Evolutionary conservation across 1,140 invertebrate species (phyloP), one percentile per base, ranked within the genome.

Genomic region (Pissodes strobi): DNA sequence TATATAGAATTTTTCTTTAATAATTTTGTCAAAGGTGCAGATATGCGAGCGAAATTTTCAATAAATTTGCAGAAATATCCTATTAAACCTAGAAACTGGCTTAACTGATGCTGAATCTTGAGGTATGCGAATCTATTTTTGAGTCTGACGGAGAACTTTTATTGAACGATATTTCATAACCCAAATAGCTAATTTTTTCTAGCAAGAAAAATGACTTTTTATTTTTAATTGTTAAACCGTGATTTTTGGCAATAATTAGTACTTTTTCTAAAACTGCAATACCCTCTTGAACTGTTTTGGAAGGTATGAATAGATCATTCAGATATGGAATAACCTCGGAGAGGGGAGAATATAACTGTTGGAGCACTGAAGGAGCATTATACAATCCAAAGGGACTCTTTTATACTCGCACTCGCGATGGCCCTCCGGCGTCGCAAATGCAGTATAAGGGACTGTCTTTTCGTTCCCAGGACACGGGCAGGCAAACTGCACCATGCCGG

Each of bases 221-320:
- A n/a, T n/a, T n/a, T n/a, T n/a, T n/a, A n/a, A n/a, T n/a, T n/a
- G n/a, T n/a, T n/a, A n/a, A n/a, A n/a, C n/a, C n/a, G n/a, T n/a
- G n/a, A n/a, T n/a, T n/a, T n/a, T n/a, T n/a, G n/a, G n/a, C n/a
- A n/a, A n/a, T n/a, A n/a, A n/a, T n/a, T n/a, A n/a, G n/a, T n/a
- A n/a, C n/a, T n/a, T n/a, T n/a, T 46, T 66, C 39, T 39, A 75
- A 37, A 25, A 60, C 52, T 25, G 45, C 17, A 3, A 72, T 48
- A 15, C 64, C 69, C 21, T 75, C 66, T 39, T 69, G 61, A 13
- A 69, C 30, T 1, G 56, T 83, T 81, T 79, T 4, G 77, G 27
- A 62, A 76, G 80, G 6, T 72, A 69, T 41, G 52, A 70, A 13
- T 34, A 71, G 34, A 21, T 74, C 60, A 58, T 72, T 69, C 9